A percentile compares a stretch with the other conserved stretches of the same genome.
Evolutionary conservation across 2,797 vertebrate genomes (phyloP).

Genomic region (Ctenopoma multispine): DNA sequence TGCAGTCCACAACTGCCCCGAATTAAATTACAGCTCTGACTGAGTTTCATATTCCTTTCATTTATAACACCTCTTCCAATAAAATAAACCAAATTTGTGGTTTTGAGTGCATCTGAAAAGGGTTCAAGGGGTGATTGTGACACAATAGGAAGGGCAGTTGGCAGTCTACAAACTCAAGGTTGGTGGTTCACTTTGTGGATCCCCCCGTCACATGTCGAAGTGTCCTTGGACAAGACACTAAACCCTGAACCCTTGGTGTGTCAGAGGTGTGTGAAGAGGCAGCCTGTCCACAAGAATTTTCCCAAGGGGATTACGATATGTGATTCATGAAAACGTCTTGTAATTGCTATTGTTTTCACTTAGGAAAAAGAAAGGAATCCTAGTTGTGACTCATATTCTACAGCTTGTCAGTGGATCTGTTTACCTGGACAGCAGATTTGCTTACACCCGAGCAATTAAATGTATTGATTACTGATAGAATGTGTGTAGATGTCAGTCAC

Average conservation of each 20-base stretch:
- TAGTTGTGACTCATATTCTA: constrained; percentile 1
- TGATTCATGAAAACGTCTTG: background rate
- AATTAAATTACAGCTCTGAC: background rate
- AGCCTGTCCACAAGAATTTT: too few species aligned
- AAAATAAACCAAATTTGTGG: background rate
- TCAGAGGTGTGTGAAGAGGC: too few species aligned
- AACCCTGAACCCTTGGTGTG: too few species aligned
- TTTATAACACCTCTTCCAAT: background rate
- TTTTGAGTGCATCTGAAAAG: too few species aligned
- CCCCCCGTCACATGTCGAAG: too few species aligned
- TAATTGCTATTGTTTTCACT: constrained; percentile 1
- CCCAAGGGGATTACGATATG: background rate
- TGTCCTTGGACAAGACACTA: too few species aligned
- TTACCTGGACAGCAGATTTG: constrained; percentile 49
- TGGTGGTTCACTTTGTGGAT: too few species aligned
- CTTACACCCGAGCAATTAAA: constrained; percentile 45
- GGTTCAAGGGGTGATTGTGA: too few species aligned
- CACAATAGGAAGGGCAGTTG: too few species aligned
- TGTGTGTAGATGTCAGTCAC: constrained; percentile 36
- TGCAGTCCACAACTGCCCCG: too few species aligned
- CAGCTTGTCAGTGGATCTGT: constrained; percentile 45
- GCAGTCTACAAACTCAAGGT: too few species aligned
- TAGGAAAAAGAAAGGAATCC: background rate
- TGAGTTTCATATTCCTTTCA: background rate
- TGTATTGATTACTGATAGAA: constrained; percentile 59